Base-by-base conservation (phyloP, 2,797 vertebrate genomes). In the Bradypodion ventrale region DNA sequence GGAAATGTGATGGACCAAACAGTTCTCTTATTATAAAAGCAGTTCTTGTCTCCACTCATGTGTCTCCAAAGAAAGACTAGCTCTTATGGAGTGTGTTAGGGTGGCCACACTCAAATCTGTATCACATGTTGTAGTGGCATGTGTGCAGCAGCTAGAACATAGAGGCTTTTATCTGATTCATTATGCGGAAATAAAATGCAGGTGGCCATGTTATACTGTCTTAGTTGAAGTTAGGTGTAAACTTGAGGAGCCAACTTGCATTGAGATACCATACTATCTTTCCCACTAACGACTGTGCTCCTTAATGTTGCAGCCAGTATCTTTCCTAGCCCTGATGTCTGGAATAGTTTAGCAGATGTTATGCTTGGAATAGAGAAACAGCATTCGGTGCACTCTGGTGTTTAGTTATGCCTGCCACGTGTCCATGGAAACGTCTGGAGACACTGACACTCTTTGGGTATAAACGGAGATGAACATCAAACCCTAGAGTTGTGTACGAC, bases 161-260 rank as follows among this genome's bases (percentile, higher is more conserved):
- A 44, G 85, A 87, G 35, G 40, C 89, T 25, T n/a, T 87, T 59
- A 32, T 75, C 83, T 79, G 42, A 42, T 89, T 92, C 83, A 87
- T 93, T 68, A 72, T 60, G 49, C 74, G 29, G 49, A 87, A 59
- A 63, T 32, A 78, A 90, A 92, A 87, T 12, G 7, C 78, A 49
- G 63, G 66, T 73, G 66, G 56, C 52, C 42, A 0, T 72, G 25
- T 69, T 75, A 27, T 19, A 15, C 52, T 84, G 23, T 37, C 25
- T 52, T 44, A 68, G 49, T 29, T 83, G 35, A 83, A 37, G 42
- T 5, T 75, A 60, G 32, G 63, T 9, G 83, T 49, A 40, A 42
- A 12, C 0, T 0, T 70, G n/a, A 69, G 60, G 12, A 25, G 35
- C 12, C 5, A 7, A 76, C 72, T 75, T 19, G 12, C 40, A 56